These are phyloP conservation scores for Bergia sp. DNA, from an alignment of 92 coral and sea anemone species.

Conservation along the genomic window DNA sequence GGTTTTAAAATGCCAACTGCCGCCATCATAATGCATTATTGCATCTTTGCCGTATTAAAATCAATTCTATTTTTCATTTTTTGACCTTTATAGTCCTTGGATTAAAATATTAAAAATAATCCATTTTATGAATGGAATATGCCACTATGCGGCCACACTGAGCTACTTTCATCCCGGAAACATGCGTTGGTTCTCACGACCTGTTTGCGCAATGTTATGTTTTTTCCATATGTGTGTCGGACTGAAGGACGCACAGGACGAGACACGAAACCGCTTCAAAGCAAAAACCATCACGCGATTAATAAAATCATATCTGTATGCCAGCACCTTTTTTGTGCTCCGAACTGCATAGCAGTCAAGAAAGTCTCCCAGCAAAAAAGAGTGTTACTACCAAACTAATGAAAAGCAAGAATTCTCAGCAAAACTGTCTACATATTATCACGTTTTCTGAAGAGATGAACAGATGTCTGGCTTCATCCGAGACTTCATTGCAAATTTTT, in stretches of 20 bases:
- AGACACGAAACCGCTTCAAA: background rate
- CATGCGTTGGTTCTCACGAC: conserved; percentile 8
- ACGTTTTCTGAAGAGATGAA: conserved; percentile 15
- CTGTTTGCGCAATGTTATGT: conserved; percentile 4
- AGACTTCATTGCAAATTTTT: background rate
- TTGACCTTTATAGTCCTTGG: background rate
- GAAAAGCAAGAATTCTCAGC: background rate
- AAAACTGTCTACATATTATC: conserved; percentile 9
- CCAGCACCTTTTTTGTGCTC: background rate
- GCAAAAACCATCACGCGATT: background rate
- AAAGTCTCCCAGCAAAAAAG: background rate
- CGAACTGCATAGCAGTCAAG: background rate
- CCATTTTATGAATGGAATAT: background rate
- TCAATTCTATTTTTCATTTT: background rate
- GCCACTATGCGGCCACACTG: background rate
- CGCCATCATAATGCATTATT: background rate
- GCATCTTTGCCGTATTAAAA: background rate
- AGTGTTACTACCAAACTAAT: background rate
- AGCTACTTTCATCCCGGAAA: background rate
- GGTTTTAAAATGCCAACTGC: background rate
- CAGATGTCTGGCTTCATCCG: background rate
- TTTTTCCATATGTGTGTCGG: background rate
- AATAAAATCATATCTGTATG: background rate
- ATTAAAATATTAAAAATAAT: background rate
- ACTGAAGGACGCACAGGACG: background rate